phyloP scores from a whole-genome alignment of 2,113 vertebrate species.

The Telmatochromis bifrenatus region DNA sequence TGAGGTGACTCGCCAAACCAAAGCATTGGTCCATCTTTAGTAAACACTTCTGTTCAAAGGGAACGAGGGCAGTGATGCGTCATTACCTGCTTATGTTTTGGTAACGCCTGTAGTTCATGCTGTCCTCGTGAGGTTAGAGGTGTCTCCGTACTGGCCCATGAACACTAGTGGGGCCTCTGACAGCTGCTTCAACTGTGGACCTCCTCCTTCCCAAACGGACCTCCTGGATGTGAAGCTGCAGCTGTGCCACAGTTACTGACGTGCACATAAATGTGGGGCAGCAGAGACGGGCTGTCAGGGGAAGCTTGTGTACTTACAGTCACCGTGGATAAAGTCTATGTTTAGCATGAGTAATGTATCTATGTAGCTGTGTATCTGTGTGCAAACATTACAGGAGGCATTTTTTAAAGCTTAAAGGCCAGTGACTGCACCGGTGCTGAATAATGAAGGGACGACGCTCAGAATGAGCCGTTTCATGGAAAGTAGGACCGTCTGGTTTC shows the following conservation, averaged over 20 bases:
- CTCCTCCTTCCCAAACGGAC: not conserved
- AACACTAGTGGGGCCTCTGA: not conserved
- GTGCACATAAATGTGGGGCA: slow-evolving; percentile 3
- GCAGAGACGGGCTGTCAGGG: not conserved
- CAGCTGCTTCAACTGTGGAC: slow-evolving; percentile 35
- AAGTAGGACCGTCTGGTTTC: not conserved
- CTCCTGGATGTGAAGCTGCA: not conserved
- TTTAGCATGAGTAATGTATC: slow-evolving; percentile 36
- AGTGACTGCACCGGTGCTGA: not conserved
- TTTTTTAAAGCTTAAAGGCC: slow-evolving; percentile 1
- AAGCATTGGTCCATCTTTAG: not conserved
- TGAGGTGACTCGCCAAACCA: not conserved
- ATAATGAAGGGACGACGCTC: slow-evolving; percentile 21
- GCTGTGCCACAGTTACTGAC: not conserved
- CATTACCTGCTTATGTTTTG: not conserved
- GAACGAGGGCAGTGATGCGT: not conserved
- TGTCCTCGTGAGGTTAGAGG: not conserved
- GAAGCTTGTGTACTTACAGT: slow-evolving; percentile 7
- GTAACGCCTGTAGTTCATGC: slow-evolving; percentile 12
- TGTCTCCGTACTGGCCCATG: not conserved
- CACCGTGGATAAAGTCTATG: not conserved
- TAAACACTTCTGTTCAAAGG: not conserved
- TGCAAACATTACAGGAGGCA: not conserved
- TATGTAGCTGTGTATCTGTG: slow-evolving; percentile 29
- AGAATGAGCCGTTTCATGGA: not conserved